Evolutionary conservation across 1,140 invertebrate species (phyloP).

Genomic region (Odontomachus brunneus): DNA sequence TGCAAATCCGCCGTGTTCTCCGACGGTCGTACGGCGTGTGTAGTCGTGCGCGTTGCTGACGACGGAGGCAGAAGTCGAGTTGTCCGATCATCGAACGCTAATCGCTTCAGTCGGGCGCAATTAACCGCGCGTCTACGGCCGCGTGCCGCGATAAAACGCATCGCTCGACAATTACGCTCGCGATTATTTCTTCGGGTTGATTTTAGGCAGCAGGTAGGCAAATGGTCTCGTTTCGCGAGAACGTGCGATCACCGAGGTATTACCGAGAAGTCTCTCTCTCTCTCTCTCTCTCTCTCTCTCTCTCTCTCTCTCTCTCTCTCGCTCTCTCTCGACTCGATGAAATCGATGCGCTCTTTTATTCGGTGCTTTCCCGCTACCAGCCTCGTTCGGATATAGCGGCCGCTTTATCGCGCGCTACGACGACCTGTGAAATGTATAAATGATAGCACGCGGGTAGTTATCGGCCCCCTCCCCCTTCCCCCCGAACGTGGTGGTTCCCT

Average conservation of each 20-base stretch:
- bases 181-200: constrained; percentile 31
- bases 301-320: too few species aligned
- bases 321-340: constrained; percentile 10
- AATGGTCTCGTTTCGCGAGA: too few species aligned
- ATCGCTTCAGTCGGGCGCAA: constrained; percentile 49
- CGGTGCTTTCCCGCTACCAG: neutral
- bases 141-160: constrained; percentile 44
- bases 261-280: too few species aligned
- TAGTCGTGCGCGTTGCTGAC: neutral
- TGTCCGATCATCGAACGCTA: constrained; percentile 28
- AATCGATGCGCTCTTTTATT: constrained; percentile 40
- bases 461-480: too few species aligned
- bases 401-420: constrained; percentile 62
- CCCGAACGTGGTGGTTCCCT: constrained; percentile 64
- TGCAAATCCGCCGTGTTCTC: constrained; percentile 5
- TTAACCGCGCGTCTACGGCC: constrained; percentile 50
- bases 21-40: constrained; percentile 1
- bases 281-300: too few species aligned
- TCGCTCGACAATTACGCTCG: constrained; percentile 45
- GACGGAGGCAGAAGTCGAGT: neutral
- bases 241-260: neutral
- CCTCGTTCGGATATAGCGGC: constrained; percentile 28
- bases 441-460: constrained; percentile 70
- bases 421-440: constrained; percentile 59
- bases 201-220: too few species aligned